phyloP scores from a whole-genome alignment of 92 coral and sea anemone genomes.

The Montipora capitata region DNA sequence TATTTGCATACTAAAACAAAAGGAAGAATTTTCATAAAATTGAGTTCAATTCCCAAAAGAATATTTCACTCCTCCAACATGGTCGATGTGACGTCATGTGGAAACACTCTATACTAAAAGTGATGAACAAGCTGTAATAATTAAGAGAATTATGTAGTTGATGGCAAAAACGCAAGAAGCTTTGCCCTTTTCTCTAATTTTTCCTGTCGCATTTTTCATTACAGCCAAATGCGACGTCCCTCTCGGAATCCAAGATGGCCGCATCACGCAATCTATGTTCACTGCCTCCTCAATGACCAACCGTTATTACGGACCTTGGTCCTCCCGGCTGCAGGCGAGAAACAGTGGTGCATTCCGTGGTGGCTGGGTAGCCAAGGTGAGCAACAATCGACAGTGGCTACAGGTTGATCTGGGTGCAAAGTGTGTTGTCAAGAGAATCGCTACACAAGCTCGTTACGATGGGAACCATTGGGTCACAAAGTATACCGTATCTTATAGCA shows the following conservation, averaged over 20 bases:
- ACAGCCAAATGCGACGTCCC: conserved; percentile 78
- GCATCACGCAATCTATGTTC: conserved; percentile 80
- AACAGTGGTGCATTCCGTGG: conserved; percentile 74
- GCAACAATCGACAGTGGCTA: conserved; percentile 70
- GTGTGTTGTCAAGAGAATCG: conserved; percentile 46
- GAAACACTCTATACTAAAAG: no score
- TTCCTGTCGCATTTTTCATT: not conserved
- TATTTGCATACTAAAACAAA: no score
- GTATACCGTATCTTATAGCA: conserved; percentile 68
- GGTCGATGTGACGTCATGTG: no score
- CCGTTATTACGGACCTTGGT: conserved; percentile 81
- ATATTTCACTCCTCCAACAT: no score
- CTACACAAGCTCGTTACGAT: conserved; percentile 83
- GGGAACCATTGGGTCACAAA: conserved; percentile 76
- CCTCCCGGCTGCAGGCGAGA: conserved; percentile 74
- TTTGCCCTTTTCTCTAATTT: no score
- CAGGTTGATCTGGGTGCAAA: conserved; percentile 77
- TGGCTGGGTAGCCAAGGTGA: conserved; percentile 70
- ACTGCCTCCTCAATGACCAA: conserved; percentile 78
- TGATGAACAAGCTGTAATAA: no score
- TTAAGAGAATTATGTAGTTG: no score
- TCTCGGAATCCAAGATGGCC: conserved; percentile 83
- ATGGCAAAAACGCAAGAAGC: no score
- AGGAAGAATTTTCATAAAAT: no score
- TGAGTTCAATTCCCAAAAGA: no score